Base-by-base conservation (phyloP, 2,113 vertebrate genomes). In the Hippocampus comes region DNA sequence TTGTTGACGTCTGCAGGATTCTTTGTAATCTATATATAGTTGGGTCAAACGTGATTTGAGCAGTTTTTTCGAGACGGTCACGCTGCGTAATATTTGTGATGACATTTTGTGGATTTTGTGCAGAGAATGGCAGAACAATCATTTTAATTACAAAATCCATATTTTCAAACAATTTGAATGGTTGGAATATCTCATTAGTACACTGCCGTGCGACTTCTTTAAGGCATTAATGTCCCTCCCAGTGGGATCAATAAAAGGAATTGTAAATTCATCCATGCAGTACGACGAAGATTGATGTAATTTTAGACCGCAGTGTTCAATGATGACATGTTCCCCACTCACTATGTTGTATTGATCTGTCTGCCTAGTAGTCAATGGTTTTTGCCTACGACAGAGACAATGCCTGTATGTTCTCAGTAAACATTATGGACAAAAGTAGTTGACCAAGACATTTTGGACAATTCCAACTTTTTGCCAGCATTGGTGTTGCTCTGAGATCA, bases 281-380 rank as follows among this genome's bases (percentile, higher is more conserved):
- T 9, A 74, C 70, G 79, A 75, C 59, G 66, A 63, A 63, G 57
- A 68, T 67, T 34, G 12, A 10, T 77, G 79, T 85, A 86, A 87
- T 82, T 61, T 82, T 70, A 82, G 61, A 83, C 78, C 51, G 34
- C 34, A 12, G 61, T 55, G 53, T 71, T 84, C n/a, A 27, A 83
- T 70, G 63, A 72, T 34, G 49, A 76, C 60, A 55, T 55, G 3
- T 1, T 27, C 3, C 73, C 80, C 60, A 10, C 46, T 73, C 66
- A 74, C 5, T 9, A 66, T 72, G 56, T 63, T 7, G 2, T 82
- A 89, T 88, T 75, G 86, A 88, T 88, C 69, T 5, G 59, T 53
- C 63, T 64, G 17, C 61, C 2, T 68, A 34, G 46, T 48, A 30
- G 71, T 57, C 63, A 14, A 3, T 69, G 43, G 38, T 59, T 41